These are phyloP conservation scores for Choloepus hoffmanni DNA, from an alignment of 2,113 vertebrate species.

Conservation along the genomic window DNA sequence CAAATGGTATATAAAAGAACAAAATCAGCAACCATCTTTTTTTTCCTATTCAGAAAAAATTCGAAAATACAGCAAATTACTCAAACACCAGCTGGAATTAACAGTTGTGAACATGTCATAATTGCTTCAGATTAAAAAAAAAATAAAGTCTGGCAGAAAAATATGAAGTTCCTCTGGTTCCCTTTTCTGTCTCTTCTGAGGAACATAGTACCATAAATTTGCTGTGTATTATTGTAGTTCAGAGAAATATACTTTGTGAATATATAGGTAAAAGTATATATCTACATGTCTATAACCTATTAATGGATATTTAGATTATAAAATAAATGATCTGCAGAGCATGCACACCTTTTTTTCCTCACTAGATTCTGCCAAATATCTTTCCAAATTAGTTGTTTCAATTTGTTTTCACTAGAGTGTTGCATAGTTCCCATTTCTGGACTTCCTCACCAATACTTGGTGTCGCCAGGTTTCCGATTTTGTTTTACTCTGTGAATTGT, in stretches of 20 bases:
- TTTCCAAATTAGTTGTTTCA: conserved; percentile 51
- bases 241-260: not conserved
- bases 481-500: conserved; percentile 32
- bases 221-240: not conserved
- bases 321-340: not conserved
- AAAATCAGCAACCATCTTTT: not conserved
- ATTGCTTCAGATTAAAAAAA: conserved; percentile 24
- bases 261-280: not conserved
- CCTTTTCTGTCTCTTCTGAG: not conserved
- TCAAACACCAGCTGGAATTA: not conserved
- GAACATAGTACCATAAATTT: not conserved
- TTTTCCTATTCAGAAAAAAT: conserved; percentile 31
- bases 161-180: conserved; percentile 33
- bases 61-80: not conserved
- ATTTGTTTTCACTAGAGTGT: conserved; percentile 45
- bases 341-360: not conserved
- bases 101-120: not conserved
- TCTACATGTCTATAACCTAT: not conserved
- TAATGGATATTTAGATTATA: not conserved
- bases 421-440: conserved; percentile 35
- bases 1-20: not conserved
- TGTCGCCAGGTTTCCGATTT: conserved; percentile 33
- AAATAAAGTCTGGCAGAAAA: not conserved
- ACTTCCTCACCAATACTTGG: conserved; percentile 26
- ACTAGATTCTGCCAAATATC: conserved; percentile 16